These are phyloP conservation scores for Hypolimnas misippus DNA, from an alignment of 2,888 invertebrate species.

Conservation along the genomic window DNA sequence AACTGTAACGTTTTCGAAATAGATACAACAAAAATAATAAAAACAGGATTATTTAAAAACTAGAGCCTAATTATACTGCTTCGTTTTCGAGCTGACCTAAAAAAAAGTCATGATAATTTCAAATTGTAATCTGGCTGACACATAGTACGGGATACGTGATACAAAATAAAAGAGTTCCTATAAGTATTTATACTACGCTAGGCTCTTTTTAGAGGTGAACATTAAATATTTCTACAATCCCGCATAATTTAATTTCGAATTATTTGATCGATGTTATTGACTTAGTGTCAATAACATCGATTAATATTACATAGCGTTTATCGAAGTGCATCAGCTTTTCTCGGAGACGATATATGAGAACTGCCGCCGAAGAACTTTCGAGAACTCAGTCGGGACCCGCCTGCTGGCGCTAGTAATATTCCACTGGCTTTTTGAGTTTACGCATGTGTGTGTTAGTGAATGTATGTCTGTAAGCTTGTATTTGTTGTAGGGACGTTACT, in stretches of 20 bases:
- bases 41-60: neutral
- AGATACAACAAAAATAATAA: neutral
- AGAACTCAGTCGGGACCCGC: conserved; percentile 55
- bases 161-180: no score
- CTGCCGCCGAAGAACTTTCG: conserved; percentile 45
- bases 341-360: conserved; percentile 24
- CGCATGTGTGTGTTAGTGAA: conserved; percentile 46
- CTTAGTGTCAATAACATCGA: no score
- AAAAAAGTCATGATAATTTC: no score
- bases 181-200: no score
- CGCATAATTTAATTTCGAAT: no score
- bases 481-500: conserved; percentile 21
- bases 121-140: no score
- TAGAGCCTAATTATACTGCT: neutral
- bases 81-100: no score
- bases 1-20: conserved; percentile 37
- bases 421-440: conserved; percentile 66
- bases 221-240: no score
- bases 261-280: no score
- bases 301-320: no score
- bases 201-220: no score
- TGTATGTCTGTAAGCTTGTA: conserved; percentile 49
- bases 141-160: no score
- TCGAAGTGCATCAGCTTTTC: conserved; percentile 33
- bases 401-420: conserved; percentile 64